phyloP scores from a whole-genome alignment of 2,797 vertebrate genomes.

The Poeciliopsis turneri region DNA sequence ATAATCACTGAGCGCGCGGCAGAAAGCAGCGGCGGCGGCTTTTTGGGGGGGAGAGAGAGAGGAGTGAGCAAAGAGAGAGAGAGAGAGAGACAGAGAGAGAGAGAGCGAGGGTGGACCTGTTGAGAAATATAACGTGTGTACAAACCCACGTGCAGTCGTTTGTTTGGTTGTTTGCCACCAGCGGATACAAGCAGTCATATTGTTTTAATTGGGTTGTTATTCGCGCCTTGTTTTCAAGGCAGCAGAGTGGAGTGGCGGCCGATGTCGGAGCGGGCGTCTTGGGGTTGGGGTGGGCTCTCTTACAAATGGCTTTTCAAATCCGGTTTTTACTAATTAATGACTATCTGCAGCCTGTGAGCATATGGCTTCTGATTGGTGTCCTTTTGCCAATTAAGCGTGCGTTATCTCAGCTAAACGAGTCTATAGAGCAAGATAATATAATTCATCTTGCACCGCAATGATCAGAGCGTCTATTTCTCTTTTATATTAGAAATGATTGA shows the following conservation, averaged over 20 bases:
- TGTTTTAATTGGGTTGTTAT: neutral
- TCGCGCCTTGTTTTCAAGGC: neutral
- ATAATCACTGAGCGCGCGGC: constrained; percentile 48
- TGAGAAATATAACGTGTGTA: constrained; percentile 31
- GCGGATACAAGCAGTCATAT: constrained; percentile 3
- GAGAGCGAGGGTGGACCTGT: constrained; percentile 45
- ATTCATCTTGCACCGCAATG: constrained; percentile 9
- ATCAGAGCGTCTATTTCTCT: constrained; percentile 8
- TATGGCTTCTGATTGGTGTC: constrained; percentile 45
- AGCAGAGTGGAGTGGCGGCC: neutral
- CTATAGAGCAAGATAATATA: constrained; percentile 2
- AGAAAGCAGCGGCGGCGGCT: constrained; percentile 20
- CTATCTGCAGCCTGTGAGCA: constrained; percentile 32
- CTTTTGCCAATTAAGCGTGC: constrained; percentile 40
- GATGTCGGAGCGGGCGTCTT: neutral
- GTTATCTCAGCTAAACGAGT: constrained; percentile 27
- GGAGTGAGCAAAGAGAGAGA: neutral
- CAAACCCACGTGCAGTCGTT: neutral
- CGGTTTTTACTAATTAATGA: constrained; percentile 49
- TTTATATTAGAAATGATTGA: neutral
- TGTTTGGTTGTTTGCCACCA: neutral
- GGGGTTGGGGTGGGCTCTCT: constrained; percentile 1
- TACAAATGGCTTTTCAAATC: constrained; percentile 33
- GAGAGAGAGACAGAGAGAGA: neutral
- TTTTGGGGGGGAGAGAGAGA: neutral